These are phyloP conservation scores for Barypeithes pellucidus DNA, from an alignment of 2,888 invertebrate species.

Conservation along the genomic window DNA sequence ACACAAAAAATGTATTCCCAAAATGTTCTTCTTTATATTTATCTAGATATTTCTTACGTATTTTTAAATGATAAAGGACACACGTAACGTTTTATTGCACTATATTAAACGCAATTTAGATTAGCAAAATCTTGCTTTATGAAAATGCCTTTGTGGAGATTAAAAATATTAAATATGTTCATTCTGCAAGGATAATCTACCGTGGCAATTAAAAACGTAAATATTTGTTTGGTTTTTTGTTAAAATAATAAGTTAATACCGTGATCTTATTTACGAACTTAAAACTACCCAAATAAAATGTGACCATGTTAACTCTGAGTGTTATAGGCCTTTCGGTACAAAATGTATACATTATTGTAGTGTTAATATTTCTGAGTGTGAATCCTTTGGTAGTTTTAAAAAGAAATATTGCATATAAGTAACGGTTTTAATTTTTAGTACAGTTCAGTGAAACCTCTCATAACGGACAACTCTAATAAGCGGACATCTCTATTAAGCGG, in stretches of 20 bases:
- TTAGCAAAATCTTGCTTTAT: slow-evolving; percentile 31
- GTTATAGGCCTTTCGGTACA: too few species aligned
- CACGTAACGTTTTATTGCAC: neutral
- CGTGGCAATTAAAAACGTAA: neutral
- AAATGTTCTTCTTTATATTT: neutral
- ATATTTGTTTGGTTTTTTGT: slow-evolving; percentile 7
- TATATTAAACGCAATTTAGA: slow-evolving; percentile 35
- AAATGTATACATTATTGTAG: too few species aligned
- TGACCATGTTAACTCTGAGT: neutral
- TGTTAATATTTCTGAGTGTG: too few species aligned
- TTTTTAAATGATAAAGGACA: slow-evolving; percentile 12
- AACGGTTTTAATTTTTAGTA: too few species aligned
- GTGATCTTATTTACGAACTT: too few species aligned
- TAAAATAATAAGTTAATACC: slow-evolving; percentile 9
- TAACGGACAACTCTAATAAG: too few species aligned
- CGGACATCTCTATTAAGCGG: too few species aligned
- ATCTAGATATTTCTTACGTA: neutral
- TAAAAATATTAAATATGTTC: slow-evolving; percentile 4
- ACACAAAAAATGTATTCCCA: neutral
- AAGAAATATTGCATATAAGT: too few species aligned
- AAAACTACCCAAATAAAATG: neutral
- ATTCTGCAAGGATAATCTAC: slow-evolving; percentile 10
- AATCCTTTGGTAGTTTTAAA: too few species aligned
- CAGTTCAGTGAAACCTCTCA: too few species aligned
- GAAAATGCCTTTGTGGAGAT: slow-evolving; percentile 17